Evolutionary conservation across 2,113 vertebrate genomes (phyloP), one percentile per base, ranked within the genome.

Genomic region (Desmodus rotundus): DNA sequence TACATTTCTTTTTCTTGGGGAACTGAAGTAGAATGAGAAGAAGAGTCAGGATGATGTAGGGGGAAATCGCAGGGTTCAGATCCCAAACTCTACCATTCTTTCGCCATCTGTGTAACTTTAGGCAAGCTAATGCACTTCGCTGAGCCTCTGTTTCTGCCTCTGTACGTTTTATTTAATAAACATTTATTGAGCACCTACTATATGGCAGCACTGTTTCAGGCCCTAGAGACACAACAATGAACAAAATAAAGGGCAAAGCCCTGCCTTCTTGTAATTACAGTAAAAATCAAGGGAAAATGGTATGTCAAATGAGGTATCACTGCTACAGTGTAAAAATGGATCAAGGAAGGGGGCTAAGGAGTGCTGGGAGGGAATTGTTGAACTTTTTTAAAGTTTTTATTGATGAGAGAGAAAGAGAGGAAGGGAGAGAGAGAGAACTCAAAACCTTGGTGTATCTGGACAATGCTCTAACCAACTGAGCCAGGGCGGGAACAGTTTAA

Each of bases 31-130:
- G 33, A 28, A 67, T 86, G 12, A 65, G 13, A 33, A 89, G 26
- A 91, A 52, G 19, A 78, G 14, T 80, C 73, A 82, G 63, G 22
- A 52, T n/a, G 36, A 72, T 82, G 9, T 56, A 85, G n/a, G 15
- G 61, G 26, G 52, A 4, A 92, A 74, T 84, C 17, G 58, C 41
- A 72, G 24, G 52, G 20, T 93, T 95, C 76, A 73, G 36, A 96
- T 73, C 73, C 63, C 56, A 94, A 94, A 83, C n/a, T 86, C 74
- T 87, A n/a, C 54, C 83, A 70, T 83, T 93, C 80, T 68, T 58
- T 68, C 36, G 3, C 83, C 80, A 83, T 83, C 68, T 87, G 31
- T 74, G 65, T 95, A 80, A 76, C 70, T 94, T 89, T 73, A 87
- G 17, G 70, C 68, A 94, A 93, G 50, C 86, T 65, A 95, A 56